A percentile compares a stretch with the other conserved stretches of the same genome.
Conservation (phyloP, 1,140 invertebrate species). For the Trichomalopsis sarcophagae region DNA sequence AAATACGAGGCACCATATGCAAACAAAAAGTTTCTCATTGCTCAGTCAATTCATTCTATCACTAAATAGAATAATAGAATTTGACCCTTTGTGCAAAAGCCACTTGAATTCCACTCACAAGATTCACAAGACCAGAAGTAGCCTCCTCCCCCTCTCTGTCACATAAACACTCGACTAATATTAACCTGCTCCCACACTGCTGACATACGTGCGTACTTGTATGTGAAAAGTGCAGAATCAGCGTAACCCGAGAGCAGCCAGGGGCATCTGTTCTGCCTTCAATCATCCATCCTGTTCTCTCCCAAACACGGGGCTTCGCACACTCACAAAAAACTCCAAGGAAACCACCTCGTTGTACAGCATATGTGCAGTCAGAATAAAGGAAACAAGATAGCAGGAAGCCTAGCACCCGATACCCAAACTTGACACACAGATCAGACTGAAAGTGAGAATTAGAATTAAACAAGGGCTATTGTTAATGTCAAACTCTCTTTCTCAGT, state of each 20-base stretch:
- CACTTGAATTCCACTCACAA: not conserved
- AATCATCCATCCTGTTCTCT: constrained; percentile 19
- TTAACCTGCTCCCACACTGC: constrained; percentile 4
- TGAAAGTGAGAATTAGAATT: not conserved
- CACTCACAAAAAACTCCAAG: not conserved
- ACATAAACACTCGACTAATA: constrained; percentile 25
- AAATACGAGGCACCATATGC: not conserved
- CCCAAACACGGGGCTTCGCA: not conserved
- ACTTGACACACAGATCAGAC: not conserved
- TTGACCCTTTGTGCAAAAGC: not conserved
- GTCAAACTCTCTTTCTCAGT: not conserved
- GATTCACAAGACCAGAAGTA: not conserved
- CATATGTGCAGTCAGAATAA: not conserved
- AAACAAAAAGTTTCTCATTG: not conserved
- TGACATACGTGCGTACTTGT: not conserved
- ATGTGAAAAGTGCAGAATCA: constrained; percentile 30
- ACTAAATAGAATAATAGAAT: not conserved
- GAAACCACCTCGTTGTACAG: not conserved
- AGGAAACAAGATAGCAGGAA: not conserved
- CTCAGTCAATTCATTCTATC: not conserved
- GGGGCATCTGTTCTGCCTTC: constrained; percentile 38
- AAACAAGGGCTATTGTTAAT: not conserved
- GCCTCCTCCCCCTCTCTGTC: not conserved
- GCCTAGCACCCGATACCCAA: not conserved
- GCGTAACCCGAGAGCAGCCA: constrained; percentile 20